Conservation (phyloP, 2,113 vertebrate genomes). For the Oreochromis niloticus region DNA sequence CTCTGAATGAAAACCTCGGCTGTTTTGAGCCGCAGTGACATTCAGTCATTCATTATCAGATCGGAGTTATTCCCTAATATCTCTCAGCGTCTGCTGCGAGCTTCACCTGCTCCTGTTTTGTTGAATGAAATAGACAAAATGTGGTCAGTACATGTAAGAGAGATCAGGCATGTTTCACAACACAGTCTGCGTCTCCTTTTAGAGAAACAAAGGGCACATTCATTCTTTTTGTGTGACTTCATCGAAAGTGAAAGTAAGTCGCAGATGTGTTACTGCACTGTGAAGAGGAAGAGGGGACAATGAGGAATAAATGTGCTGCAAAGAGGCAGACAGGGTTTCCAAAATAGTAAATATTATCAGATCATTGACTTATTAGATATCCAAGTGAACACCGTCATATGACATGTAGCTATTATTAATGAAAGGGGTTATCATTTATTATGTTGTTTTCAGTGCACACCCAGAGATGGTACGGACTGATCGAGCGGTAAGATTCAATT, state of each 20-base stretch:
- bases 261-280: not conserved
- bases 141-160: not conserved
- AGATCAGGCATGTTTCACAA: accelerated
- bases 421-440: accelerated
- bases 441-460: not conserved
- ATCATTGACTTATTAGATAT: not conserved
- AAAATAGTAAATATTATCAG: not conserved
- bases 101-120: not conserved
- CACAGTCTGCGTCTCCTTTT: no score
- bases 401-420: not conserved
- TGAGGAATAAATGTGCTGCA: not conserved
- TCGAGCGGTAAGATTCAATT: accelerated
- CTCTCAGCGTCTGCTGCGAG: accelerated
- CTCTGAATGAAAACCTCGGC: not conserved
- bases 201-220: not conserved
- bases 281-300: not conserved
- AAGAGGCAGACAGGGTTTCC: not conserved
- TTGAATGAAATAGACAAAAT: not conserved
- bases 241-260: not conserved
- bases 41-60: not conserved
- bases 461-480: not conserved
- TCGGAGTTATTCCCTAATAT: not conserved
- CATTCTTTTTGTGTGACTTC: not conserved
- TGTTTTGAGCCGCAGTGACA: accelerated
- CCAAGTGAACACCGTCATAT: not conserved